Evolutionary conservation across 1,140 invertebrate genomes (phyloP), one percentile per base, ranked within the genome.

Genomic region (Phocides pigmalion): DNA sequence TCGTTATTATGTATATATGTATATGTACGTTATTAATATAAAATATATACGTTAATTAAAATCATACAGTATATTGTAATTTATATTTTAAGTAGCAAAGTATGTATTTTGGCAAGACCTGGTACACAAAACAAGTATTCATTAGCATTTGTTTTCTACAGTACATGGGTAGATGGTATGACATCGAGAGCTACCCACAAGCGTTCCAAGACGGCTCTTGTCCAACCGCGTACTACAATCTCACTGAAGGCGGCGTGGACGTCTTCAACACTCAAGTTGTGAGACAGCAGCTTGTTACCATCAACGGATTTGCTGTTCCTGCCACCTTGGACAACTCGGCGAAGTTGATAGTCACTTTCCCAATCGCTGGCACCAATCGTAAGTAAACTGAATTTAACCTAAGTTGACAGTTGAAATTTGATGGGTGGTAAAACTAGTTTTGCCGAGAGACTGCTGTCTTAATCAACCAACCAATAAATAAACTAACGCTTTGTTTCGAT

Each of bases 91-190:
- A n/a, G n/a, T n/a, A n/a, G n/a, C n/a, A n/a, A n/a, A n/a, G n/a
- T n/a, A n/a, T n/a, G n/a, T n/a, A n/a, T n/a, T n/a, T n/a, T n/a
- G n/a, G n/a, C n/a, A n/a, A n/a, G n/a, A n/a, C n/a, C n/a, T n/a
- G n/a, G n/a, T n/a, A n/a, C n/a, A n/a, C n/a, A n/a, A 32, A 4
- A 32, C 28, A 11, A 1, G 1, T 32, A 11, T 32, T 11, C 9
- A 32, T 4, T 1, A 1, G n/a, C 0, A 28, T 28, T 6, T 11
- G n/a, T 32, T 32, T 32, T 11, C 9, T 1, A 58, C 64, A 89
- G 89, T 90, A 91, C 51, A 64, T 72, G 61, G 79, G 79, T 4
- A 42, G 46, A 0, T 92, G 90, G 90, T 84, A 85, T 16, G 86
- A 90, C 53, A 77, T 90, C 4, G 79, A 81, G 46, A 84, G 87